A percentile compares a stretch with the other conserved stretches of the same genome.
These are phyloP conservation scores for Falco rusticolus DNA, from an alignment of 2,797 vertebrate species.

Conservation along the genomic window DNA sequence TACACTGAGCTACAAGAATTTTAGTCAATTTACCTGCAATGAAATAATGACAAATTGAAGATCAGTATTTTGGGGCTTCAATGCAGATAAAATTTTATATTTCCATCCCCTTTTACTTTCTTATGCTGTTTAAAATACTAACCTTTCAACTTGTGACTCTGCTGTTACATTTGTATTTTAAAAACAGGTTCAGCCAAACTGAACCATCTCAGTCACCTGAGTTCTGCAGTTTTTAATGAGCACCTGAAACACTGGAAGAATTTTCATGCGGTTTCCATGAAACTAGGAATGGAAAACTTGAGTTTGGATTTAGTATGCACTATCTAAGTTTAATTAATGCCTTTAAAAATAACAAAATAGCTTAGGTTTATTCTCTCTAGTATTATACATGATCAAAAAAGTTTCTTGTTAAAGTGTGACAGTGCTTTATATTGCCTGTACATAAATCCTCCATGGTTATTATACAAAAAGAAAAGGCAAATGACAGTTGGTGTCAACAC, in stretches of 20 bases:
- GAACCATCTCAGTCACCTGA: background rate
- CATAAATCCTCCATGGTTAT: constrained; percentile 67
- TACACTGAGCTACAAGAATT: background rate
- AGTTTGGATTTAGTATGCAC: background rate
- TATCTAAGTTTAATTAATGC: constrained; percentile 21
- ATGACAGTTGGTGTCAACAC: constrained; percentile 80
- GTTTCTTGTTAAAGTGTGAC: constrained; percentile 71
- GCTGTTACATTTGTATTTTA: background rate
- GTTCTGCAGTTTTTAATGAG: background rate
- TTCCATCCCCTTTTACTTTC: background rate
- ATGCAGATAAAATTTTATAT: background rate
- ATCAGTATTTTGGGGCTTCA: background rate
- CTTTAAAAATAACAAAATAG: constrained; percentile 13
- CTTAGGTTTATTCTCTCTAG: constrained; percentile 42
- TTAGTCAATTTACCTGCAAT: background rate
- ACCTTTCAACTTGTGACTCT: background rate
- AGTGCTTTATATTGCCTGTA: constrained; percentile 66
- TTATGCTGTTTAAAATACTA: background rate
- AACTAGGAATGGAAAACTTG: constrained; percentile 1
- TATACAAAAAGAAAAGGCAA: constrained; percentile 73
- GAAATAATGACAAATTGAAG: background rate
- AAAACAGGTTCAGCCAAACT: background rate
- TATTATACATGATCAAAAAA: constrained; percentile 64
- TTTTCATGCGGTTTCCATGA: background rate
- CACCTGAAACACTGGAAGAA: background rate